Conservation (phyloP, 2,113 vertebrate genomes). For the Nematolebias whitei region DNA sequence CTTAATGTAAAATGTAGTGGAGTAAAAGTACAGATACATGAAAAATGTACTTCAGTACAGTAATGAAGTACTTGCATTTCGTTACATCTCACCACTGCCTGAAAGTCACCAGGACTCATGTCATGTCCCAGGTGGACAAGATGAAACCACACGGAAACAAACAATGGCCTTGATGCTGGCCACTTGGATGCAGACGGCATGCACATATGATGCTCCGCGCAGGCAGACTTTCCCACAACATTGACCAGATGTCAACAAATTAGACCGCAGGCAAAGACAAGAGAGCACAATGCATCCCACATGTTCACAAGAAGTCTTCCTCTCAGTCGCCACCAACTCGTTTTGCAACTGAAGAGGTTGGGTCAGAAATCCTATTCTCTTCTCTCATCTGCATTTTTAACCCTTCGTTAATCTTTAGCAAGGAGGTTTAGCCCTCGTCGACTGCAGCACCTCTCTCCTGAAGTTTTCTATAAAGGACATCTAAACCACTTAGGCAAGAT, state of each 20-base stretch:
- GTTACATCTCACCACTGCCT: too few relatives aligned
- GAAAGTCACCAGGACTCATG: slow-evolving; percentile 40
- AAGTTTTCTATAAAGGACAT: slow-evolving; percentile 60
- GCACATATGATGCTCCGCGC: slow-evolving; percentile 59
- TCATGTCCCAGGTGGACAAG: slow-evolving; percentile 24
- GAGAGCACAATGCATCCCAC: slow-evolving; percentile 46
- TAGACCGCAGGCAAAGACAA: slow-evolving; percentile 38
- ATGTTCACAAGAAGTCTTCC: slow-evolving; percentile 38
- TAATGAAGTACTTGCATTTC: too few relatives aligned
- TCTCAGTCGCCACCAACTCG: slow-evolving; percentile 26
- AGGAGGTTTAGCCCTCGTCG: slow-evolving; percentile 37
- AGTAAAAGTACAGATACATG: too few relatives aligned
- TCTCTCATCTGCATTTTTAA: slow-evolving; percentile 61
- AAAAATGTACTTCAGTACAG: too few relatives aligned
- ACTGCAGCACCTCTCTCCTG: slow-evolving; percentile 8
- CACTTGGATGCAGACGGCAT: slow-evolving; percentile 26
- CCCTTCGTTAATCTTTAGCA: slow-evolving; percentile 60
- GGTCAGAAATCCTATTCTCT: slow-evolving; percentile 35
- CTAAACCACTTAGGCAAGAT: slow-evolving; percentile 74
- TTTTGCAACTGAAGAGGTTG: slow-evolving; percentile 19
- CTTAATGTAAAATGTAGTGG: too few relatives aligned
- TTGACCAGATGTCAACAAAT: slow-evolving; percentile 52
- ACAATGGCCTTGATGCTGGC: slow-evolving; percentile 37
- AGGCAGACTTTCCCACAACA: slow-evolving; percentile 18
- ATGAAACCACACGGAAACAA: slow-evolving; percentile 58